Evolutionary conservation across 2,888 invertebrate genomes (phyloP).

Genomic region (Galeruca laticollis): DNA sequence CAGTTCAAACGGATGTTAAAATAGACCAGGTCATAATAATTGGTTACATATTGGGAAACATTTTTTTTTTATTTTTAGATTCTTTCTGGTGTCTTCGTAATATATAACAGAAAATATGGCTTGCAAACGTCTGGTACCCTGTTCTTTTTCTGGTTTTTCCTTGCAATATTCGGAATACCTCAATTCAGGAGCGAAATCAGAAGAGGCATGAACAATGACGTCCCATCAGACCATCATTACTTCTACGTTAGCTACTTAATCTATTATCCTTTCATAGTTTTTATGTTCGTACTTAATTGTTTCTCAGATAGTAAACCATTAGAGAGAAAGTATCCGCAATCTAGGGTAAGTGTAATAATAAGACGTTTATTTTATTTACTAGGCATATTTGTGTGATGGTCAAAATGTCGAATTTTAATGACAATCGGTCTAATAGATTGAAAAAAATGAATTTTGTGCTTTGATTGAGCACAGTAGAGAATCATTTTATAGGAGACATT

Average conservation of each 20-base stretch:
- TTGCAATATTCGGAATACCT: slow-evolving; percentile 79
- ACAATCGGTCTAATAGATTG: too few species aligned
- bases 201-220: slow-evolving; percentile 58
- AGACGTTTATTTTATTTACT: too few species aligned
- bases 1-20: too few species aligned
- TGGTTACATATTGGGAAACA: too few species aligned
- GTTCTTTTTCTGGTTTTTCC: slow-evolving; percentile 91
- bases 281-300: slow-evolving; percentile 83
- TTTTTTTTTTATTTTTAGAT: slow-evolving; percentile 69
- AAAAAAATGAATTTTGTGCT: too few species aligned
- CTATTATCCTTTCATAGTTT: slow-evolving; percentile 78
- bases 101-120: slow-evolving; percentile 87
- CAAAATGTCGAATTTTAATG: too few species aligned
- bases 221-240: slow-evolving; percentile 71
- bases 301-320: slow-evolving; percentile 81
- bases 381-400: too few species aligned
- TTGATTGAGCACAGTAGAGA: too few species aligned
- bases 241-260: slow-evolving; percentile 83
- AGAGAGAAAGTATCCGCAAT: slow-evolving; percentile 76
- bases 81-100: slow-evolving; percentile 77
- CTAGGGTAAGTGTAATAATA: slow-evolving; percentile 72
- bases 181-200: slow-evolving; percentile 77
- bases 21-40: too few species aligned
- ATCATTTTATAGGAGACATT: too few species aligned
- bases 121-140: slow-evolving; percentile 90